Evolutionary conservation across 2,113 vertebrate genomes (phyloP).

Genomic region (Onychorhynchus coronatus): DNA sequence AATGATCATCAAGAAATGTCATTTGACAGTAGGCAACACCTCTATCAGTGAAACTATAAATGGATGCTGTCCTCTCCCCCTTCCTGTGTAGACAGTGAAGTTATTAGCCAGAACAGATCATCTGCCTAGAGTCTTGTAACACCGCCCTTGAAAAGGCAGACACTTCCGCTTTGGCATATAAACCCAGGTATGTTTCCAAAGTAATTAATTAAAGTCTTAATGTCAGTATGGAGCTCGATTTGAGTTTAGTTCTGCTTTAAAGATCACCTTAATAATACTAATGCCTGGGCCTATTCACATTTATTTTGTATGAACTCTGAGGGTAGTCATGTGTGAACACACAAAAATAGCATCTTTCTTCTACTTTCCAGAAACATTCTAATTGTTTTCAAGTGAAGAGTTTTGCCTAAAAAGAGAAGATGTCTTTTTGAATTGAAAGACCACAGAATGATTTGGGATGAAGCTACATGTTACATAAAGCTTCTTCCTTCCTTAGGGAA

Average conservation of each 20-base stretch:
- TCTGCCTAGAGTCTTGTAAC: not conserved
- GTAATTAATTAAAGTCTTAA: not conserved
- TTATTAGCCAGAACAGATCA: not conserved
- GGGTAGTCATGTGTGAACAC: not conserved
- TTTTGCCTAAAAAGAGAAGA: not conserved
- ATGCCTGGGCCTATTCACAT: not conserved
- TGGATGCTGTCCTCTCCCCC: not conserved
- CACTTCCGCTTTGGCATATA: not conserved
- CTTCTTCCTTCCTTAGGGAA: not conserved
- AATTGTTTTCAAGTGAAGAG: not conserved
- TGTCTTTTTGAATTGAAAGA: not conserved
- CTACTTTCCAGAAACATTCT: not conserved
- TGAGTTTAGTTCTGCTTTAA: not conserved
- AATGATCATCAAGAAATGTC: not conserved
- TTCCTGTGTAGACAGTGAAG: not conserved
- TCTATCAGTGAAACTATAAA: not conserved
- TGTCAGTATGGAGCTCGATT: not conserved
- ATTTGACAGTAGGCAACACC: not conserved
- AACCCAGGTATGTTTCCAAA: not conserved
- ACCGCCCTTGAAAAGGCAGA: rapidly evolving
- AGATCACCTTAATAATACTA: not conserved
- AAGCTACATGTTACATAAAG: not conserved
- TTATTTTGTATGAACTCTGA: not conserved
- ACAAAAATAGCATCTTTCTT: not conserved
- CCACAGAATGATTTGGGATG: not conserved